Evolutionary conservation across 2,113 vertebrate species (phyloP), one percentile per base, ranked within the genome.

Genomic region (Cettia cetti): DNA sequence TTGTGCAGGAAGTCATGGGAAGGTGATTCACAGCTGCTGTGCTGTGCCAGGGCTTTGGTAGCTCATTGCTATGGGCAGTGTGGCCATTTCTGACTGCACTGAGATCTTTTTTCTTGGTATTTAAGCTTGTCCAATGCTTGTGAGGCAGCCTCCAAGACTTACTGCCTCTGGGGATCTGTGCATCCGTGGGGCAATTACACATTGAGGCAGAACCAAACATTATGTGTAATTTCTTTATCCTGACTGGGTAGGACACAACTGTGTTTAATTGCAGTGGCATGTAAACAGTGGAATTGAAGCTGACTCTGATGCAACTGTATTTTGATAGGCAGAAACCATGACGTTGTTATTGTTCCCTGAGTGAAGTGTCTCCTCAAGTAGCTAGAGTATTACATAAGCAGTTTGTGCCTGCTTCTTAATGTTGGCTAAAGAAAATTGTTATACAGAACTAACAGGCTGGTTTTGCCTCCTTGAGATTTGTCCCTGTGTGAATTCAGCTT

Each of bases 301-400:
- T 89, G 54, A 78, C 75, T 74, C 44, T 96, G 94, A 90, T 60
- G 93, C 86, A 96, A 93, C 69, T 82, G 26, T 75, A n/a, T 78
- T 90, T 90, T 93, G 72, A 42, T 83, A 89, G 94, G 94, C 92
- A 95, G 72, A 86, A 94, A 68, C 88, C 76, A 88, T 90, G 92
- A 89, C 4, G 2, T 40, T 42, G 20, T 71, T 94, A 21, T 86
- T 91, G 77, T 95, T 95, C 37, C 45, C 47, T 88, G 54, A 70
- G 88, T 37, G 18, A 83, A 95, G 72, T 86, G 82, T 93, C 53
- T 94, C 44, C 78, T 95, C 69, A 37, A 86, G 86, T 60, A 93
- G 80, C 72, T 92, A 45, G 63, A 88, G 31, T 45, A 57, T 88
- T 82, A 69, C 35, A 45, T 57, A 85, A 88, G 82, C 60, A 66